phyloP scores from a whole-genome alignment of 2,888 invertebrate species.

The Elysia crispata region DNA sequence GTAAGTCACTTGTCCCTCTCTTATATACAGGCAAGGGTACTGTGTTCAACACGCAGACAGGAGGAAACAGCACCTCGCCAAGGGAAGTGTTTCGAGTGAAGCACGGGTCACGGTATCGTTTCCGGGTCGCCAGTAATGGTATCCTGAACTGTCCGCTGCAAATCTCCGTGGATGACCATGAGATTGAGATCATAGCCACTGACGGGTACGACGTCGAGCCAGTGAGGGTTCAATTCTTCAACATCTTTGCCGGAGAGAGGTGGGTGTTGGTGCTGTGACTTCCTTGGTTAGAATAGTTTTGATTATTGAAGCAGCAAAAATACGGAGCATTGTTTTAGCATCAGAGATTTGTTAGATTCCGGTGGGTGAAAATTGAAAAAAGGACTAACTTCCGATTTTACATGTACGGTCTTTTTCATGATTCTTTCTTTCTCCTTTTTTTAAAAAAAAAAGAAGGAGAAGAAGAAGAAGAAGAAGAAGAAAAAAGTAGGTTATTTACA shows the following conservation, averaged over 20 bases:
- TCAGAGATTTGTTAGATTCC: too few species aligned
- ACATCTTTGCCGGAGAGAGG: slow-evolving; percentile 87
- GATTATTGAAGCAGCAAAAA: too few species aligned
- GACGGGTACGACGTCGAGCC: slow-evolving; percentile 68
- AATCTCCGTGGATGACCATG: slow-evolving; percentile 70
- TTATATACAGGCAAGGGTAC: slow-evolving; percentile 43
- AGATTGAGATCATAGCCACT: slow-evolving; percentile 65
- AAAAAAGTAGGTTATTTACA: too few species aligned
- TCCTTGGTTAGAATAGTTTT: neutral
- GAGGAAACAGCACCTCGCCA: slow-evolving; percentile 57
- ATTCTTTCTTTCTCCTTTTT: too few species aligned
- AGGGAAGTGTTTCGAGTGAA: slow-evolving; percentile 62
- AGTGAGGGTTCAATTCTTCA: slow-evolving; percentile 62
- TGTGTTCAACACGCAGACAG: slow-evolving; percentile 5
- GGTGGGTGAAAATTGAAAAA: too few species aligned
- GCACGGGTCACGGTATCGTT: slow-evolving; percentile 63
- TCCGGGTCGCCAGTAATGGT: slow-evolving; percentile 69
- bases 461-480: too few species aligned
- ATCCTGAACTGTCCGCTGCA: slow-evolving; percentile 79
- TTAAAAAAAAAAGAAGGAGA: too few species aligned
- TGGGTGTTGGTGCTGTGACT: neutral
- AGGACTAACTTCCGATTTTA: too few species aligned
- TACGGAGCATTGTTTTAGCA: too few species aligned
- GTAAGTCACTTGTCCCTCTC: too few species aligned
- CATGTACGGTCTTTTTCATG: too few species aligned